Evolutionary conservation across 2,888 invertebrate genomes (phyloP).

Genomic region (Philereme vetulata): DNA sequence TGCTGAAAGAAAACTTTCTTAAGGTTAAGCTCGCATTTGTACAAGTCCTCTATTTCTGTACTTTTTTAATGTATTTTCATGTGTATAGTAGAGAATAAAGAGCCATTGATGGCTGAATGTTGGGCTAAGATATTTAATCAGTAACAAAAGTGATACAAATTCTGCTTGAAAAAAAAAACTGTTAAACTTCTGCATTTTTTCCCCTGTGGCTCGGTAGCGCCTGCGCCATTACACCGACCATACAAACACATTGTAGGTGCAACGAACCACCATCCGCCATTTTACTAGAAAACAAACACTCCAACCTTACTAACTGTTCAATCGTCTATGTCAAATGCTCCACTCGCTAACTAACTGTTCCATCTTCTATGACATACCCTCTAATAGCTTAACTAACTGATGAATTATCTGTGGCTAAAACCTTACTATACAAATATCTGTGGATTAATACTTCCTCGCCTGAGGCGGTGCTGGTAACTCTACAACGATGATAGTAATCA

Average conservation of each 20-base stretch:
- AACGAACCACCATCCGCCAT: slow-evolving; percentile 51
- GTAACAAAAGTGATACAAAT: no score
- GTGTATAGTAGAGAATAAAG: no score
- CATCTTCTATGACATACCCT: not conserved
- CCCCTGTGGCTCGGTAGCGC: slow-evolving; percentile 35
- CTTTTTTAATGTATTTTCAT: no score
- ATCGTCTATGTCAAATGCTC: slow-evolving; percentile 4
- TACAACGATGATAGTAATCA: not conserved
- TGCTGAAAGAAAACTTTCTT: no score
- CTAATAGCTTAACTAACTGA: slow-evolving; percentile 1
- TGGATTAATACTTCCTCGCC: not conserved
- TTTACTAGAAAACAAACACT: slow-evolving; percentile 37
- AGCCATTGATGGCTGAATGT: no score
- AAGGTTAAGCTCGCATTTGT: no score
- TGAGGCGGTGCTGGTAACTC: not conserved
- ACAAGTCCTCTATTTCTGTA: no score
- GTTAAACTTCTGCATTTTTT: not conserved
- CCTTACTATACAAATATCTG: not conserved
- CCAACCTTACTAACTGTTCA: slow-evolving; percentile 6
- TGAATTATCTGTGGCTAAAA: not conserved
- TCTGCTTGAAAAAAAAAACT: not conserved
- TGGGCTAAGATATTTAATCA: no score
- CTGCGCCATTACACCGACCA: slow-evolving; percentile 46
- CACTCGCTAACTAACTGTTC: slow-evolving; percentile 8
- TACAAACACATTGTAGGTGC: slow-evolving; percentile 49